Conservation (phyloP, 2,888 invertebrate genomes). For the Protophormia terraenovae region DNA sequence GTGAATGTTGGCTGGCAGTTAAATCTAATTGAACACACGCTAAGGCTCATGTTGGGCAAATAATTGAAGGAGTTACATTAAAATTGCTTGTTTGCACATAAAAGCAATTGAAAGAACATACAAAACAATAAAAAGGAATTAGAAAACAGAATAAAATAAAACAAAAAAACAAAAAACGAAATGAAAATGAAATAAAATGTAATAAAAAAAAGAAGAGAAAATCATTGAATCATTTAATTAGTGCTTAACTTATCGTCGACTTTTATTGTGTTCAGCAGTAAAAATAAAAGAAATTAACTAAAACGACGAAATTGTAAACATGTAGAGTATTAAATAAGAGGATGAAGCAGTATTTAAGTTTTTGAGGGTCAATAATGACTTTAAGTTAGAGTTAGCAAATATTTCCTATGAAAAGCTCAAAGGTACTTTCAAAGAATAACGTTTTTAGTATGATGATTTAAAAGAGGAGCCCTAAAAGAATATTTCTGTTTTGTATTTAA, state of each 20-base stretch:
- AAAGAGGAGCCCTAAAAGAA: too few species aligned
- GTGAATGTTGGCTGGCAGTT: too few species aligned
- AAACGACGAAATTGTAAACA: slow-evolving; percentile 9
- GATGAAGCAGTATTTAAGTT: not conserved
- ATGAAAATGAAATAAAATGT: not conserved
- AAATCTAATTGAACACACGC: slow-evolving; percentile 58
- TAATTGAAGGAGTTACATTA: slow-evolving; percentile 58
- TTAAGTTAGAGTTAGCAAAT: not conserved
- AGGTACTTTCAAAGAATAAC: too few species aligned
- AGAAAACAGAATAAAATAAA: slow-evolving; percentile 32
- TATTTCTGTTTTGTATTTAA: too few species aligned
- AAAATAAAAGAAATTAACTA: slow-evolving; percentile 37
- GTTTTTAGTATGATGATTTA: too few species aligned
- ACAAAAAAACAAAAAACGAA: slow-evolving; percentile 32
- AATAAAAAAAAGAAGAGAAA: slow-evolving; percentile 63
- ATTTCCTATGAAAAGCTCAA: not conserved
- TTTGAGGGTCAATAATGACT: slow-evolving; percentile 12
- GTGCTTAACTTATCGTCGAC: slow-evolving; percentile 75
- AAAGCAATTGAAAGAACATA: slow-evolving; percentile 75
- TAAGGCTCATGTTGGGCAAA: slow-evolving; percentile 54
- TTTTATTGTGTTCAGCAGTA: slow-evolving; percentile 39
- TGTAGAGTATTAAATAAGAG: too few species aligned
- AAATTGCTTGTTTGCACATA: slow-evolving; percentile 71
- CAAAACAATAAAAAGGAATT: slow-evolving; percentile 78
- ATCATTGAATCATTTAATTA: slow-evolving; percentile 81